Evolutionary conservation across 2,113 vertebrate genomes (phyloP).

Genomic region (Lutjanus erythropterus): DNA sequence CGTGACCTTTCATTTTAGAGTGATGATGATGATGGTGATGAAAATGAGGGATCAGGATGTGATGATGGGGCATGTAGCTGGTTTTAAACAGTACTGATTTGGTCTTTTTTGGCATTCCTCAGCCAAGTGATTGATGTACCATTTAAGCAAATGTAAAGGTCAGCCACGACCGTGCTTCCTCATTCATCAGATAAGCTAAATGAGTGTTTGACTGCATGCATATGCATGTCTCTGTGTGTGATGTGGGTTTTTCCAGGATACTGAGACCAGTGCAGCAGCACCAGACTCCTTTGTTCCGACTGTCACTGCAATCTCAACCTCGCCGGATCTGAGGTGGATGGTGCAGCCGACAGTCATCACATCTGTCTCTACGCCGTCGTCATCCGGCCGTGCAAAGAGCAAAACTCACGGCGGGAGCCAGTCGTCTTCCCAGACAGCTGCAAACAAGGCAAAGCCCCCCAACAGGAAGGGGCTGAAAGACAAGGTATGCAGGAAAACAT

Average conservation of each 20-base stretch:
- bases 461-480: constrained; percentile 90
- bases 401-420: constrained; percentile 71
- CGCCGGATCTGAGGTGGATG: constrained; percentile 90
- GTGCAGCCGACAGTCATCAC: constrained; percentile 89
- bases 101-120: constrained; percentile 22
- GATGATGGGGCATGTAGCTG: constrained; percentile 1
- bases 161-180: constrained; percentile 26
- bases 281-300: constrained; percentile 90
- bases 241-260: constrained; percentile 80
- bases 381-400: constrained; percentile 84
- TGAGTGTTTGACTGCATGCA: constrained; percentile 35
- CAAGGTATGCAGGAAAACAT: constrained; percentile 84
- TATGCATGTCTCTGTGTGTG: constrained; percentile 16
- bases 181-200: constrained; percentile 42
- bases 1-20: constrained; percentile 56
- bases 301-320: constrained; percentile 90
- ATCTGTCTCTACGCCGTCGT: constrained; percentile 86
- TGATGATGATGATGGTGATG: constrained; percentile 10
- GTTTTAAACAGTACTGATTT: constrained; percentile 14
- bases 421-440: constrained; percentile 76
- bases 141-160: constrained; percentile 62
- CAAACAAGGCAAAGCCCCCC: constrained; percentile 84
- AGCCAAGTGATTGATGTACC: constrained; percentile 47
- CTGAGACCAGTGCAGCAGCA: constrained; percentile 83
- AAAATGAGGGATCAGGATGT: constrained; percentile 21